Evolutionary conservation across 1,140 invertebrate genomes (phyloP), one percentile per base, ranked within the genome.

Genomic region (Brachionus sp.): DNA sequence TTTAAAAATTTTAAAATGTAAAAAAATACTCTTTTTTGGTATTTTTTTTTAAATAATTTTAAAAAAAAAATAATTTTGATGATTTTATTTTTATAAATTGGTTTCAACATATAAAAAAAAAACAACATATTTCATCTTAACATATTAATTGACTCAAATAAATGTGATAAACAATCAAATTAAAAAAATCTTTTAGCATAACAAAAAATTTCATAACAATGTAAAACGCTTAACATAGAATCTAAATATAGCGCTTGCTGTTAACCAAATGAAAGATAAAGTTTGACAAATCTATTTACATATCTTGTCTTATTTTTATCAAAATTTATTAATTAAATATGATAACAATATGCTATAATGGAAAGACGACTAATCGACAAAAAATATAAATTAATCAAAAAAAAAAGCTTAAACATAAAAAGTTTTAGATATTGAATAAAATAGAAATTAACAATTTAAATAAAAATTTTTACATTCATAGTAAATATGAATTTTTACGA

Each of bases 341-440:
- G 19, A 57, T 57, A 57, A 57, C 19, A 57, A 57, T 46, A 16
- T 46, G 16, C 16, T 46, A 57, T 57, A 57, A 19, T 46, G 16
- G 50, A 19, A 57, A 57, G 19, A 57, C 19, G 50, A 57, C 50
- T 57, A 57, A 57, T 57, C n/a, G 16, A 57, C 50, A 57, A 57
- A 53, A 39, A 53, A 57, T 57, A 57, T 57, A 57, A 57, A 57
- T 23, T 50, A 13, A n/a, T 50, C 3, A 29, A 29, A 16, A 25
- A 57, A 53, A 57, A 57, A 57, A 57, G 50, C 50, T 57, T 57
- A 57, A 57, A 57, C 50, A 57, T 57, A 57, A 57, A 57, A 57
- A 57, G 19, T 16, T 29, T 19, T 19, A 57, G 50, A 57, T 57
- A 57, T 25, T 57, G 16, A 57, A 57, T 57, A 57, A 57, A 57